Evolutionary conservation across 2,113 vertebrate species (phyloP), one percentile per base, ranked within the genome.

Genomic region (Bolborhynchus lineola): DNA sequence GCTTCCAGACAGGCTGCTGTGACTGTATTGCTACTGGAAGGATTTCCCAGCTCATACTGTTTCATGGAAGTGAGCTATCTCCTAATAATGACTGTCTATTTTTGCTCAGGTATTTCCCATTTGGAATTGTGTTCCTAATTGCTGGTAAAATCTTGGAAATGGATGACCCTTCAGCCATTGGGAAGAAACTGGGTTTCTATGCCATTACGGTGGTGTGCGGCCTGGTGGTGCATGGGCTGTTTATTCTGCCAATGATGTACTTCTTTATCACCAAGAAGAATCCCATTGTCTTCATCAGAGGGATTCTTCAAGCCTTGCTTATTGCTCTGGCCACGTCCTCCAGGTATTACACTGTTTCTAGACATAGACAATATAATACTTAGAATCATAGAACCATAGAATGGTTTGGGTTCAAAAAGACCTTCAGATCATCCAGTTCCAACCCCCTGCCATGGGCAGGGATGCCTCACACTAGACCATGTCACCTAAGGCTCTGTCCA

Each of bases 71-170:
- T 35, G 18, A 91, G 37, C 26, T 67, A 1, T 47, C 67, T 82
- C 55, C 70, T 76, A 44, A 37, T 17, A 57, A 81, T 26, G 23
- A 53, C 53, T 82, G 39, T 84, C 68, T 88, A 31, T 57, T 62
- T 95, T 74, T 53, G 21, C 49, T 46, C 90, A 99, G 99, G 99
- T 99, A 99, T 95, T 99, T 99, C 88, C 99, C 99, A 24, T 99
- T 99, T 12, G 99, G 99, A 53, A 99, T 99, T 31, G 99, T 99
- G 64, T 99, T 99, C 96, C 98, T 99, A 96, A 99, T 99, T 28
- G 99, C 99, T 3, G 99, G 99, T n/a, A 99, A 99, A 97, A 99
- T 99, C 97, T 93, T 99, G 81, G 99, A 99, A 97, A 99, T 99
- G 99, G 99, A 99, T 9, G 99, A 99, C 95, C 99, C 99, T 16